Evolutionary conservation across 2,888 invertebrate species (phyloP), one percentile per base, ranked within the genome.

Genomic region (Nomada lathburiana): DNA sequence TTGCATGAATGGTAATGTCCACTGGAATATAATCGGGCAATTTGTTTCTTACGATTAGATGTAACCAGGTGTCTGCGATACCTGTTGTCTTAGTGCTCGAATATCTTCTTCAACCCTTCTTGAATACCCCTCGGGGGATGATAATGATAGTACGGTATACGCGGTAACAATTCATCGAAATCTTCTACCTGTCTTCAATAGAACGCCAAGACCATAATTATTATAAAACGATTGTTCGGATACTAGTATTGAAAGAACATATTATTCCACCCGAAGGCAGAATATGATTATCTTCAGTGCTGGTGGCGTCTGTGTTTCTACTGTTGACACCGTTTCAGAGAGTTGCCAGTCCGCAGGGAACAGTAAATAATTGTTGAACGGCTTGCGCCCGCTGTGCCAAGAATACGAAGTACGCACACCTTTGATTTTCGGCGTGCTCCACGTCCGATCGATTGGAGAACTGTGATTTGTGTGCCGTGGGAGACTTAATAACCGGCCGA

Each of bases 401-500:
- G 47, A 52, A 69, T 44, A 68, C 23, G 20, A 67, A 67, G n/a
- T 26, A 57, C 42, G 29, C n/a, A 10, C 3, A 3, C 47, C 55
- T 63, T 50, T 23, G 16, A 55, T 55, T 42, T 2, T 62, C 13
- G 20, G 23, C 52, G 62, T 69, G 18, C n/a, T 47, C 55, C 26
- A 44, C 44, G 20, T 13, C 47, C 65, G 23, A 65, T 20, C 65
- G 52, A 47, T 71, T 70, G 2, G 23, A 29, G n/a, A 50, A 42
- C 36, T n/a, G 16, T 50, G 63, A 64, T 70, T 55, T 55, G 55
- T n/a, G 59, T 29, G 29, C 23, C 42, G 42, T 20, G 2, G 36
- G 50, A 71, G 42, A 65, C 26, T 59, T 71, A 71, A 76, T 76
- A 71, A 64, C 63, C 26, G 52, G 16, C 57, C 26, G 36, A 3